Evolutionary conservation across 2,113 vertebrate genomes (phyloP), one percentile per base, ranked within the genome.

Genomic region (Entosphenus tridentatus): DNA sequence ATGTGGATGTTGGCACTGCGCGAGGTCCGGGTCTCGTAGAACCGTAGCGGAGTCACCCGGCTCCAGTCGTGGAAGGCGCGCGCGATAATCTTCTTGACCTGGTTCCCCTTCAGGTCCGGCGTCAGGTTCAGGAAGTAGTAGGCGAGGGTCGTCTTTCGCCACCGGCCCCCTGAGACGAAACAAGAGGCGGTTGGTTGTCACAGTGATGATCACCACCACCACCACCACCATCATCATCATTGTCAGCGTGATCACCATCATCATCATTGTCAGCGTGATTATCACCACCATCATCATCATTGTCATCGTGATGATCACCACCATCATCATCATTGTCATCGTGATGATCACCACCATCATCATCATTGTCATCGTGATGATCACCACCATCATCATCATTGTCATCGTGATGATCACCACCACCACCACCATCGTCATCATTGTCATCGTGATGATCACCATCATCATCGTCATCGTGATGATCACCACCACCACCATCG

Each of bases 1-100:
- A 90, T 81, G 67, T 73, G 81, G 68, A 91, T 86, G 76, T 91
- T 86, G 1, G 84, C 80, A 2, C 10, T 65, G 68, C 76, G 71
- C 70, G 83, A 83, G 12, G 77, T 75, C 16, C 70, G 12, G 18
- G 87, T 75, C 73, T 90, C 86, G 68, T 70, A 80, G 74, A 91
- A 91, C 72, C 70, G 84, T 74, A 91, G 72, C 1, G 76, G 75
- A 0, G 82, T 71, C 74, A 85, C 81, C 0, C 78, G 76, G 9
- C 81, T 87, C 88, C 88, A 91, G 75, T 87, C 87, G 59, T 76
- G 78, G 73, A 91, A 88, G 58, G 85, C 88, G 4, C 77, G 72
- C 39, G 74, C 75, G 69, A 91, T 73, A 56, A 85, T 85, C 6
- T 56, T 67, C 67, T 75, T 75, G 12, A 84, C 80, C 6, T 71